Percentiles rank a stretch among this genome's conserved stretches.
Conservation (phyloP, 1,140 invertebrate species). For the Diabrotica undecimpunctata region DNA sequence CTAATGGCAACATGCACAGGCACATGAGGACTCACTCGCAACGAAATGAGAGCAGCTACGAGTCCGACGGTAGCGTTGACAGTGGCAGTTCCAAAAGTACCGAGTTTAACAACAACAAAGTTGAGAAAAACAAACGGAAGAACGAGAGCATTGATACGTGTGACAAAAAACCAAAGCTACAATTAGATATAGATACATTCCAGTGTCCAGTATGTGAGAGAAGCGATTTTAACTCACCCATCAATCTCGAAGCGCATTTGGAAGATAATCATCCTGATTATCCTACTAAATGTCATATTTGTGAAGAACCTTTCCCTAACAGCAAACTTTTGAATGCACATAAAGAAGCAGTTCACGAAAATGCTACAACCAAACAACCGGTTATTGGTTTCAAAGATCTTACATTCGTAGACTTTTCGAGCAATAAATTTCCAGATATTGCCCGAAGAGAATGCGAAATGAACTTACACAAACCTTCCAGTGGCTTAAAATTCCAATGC, state of each 20-base stretch:
- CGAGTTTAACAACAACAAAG: constrained; percentile 48
- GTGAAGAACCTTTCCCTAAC: constrained; percentile 67
- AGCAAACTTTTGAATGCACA: constrained; percentile 67
- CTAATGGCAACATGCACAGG: constrained; percentile 84
- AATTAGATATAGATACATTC: constrained; percentile 32
- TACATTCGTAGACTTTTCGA: constrained; percentile 76
- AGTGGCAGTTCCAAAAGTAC: constrained; percentile 40
- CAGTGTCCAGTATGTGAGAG: constrained; percentile 59
- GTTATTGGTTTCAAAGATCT: constrained; percentile 68
- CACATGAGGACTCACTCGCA: constrained; percentile 71
- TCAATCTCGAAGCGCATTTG: constrained; percentile 63
- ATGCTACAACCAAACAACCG: constrained; percentile 29
- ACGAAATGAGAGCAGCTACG: constrained; percentile 46
- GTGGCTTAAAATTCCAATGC: constrained; percentile 66
- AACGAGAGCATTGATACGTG: constrained; percentile 28
- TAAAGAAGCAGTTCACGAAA: constrained; percentile 40
- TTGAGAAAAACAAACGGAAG: constrained; percentile 39
- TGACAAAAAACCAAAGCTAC: constrained; percentile 30
- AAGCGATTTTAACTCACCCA: constrained; percentile 58
- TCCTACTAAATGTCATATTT: constrained; percentile 65
- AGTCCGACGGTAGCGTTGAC: constrained; percentile 48
- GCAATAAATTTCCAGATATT: constrained; percentile 72
- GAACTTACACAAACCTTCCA: constrained; percentile 60
- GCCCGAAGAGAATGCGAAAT: constrained; percentile 69
- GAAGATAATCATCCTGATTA: constrained; percentile 68